Evolutionary conservation across 2,113 vertebrate species (phyloP).

Genomic region (Dermatemys mawii): DNA sequence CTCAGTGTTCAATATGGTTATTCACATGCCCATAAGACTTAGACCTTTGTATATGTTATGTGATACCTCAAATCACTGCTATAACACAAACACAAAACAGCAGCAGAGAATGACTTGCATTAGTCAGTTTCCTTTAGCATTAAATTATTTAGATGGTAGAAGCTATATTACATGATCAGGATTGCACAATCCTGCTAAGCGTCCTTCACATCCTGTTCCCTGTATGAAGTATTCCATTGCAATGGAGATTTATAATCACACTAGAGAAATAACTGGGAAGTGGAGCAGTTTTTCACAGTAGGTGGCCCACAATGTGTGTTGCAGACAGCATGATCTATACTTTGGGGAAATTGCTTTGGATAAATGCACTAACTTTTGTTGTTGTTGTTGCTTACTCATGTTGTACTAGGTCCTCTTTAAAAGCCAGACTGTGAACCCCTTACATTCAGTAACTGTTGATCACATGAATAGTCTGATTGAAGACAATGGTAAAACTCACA

Average conservation of each 20-base stretch:
- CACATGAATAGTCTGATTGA: neutral
- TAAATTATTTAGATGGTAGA: neutral
- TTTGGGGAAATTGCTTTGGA: rapidly evolving
- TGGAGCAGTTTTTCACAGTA: rapidly evolving
- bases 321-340: neutral
- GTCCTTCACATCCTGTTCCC: neutral
- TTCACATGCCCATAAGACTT: neutral
- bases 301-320: neutral
- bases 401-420: neutral
- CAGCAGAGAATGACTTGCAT: neutral
- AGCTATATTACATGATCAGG: neutral
- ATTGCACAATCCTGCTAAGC: rapidly evolving
- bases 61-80: neutral
- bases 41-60: neutral
- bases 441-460: neutral
- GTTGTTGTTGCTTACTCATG: neutral
- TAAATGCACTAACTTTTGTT: neutral
- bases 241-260: neutral
- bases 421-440: neutral
- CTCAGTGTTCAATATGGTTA: rapidly evolving
- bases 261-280: neutral
- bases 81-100: neutral
- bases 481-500: rapidly evolving
- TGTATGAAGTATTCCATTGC: neutral
- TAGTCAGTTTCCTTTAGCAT: neutral